Evolutionary conservation across 2,888 invertebrate genomes (phyloP).

Genomic region (Drosophila subquinaria): DNA sequence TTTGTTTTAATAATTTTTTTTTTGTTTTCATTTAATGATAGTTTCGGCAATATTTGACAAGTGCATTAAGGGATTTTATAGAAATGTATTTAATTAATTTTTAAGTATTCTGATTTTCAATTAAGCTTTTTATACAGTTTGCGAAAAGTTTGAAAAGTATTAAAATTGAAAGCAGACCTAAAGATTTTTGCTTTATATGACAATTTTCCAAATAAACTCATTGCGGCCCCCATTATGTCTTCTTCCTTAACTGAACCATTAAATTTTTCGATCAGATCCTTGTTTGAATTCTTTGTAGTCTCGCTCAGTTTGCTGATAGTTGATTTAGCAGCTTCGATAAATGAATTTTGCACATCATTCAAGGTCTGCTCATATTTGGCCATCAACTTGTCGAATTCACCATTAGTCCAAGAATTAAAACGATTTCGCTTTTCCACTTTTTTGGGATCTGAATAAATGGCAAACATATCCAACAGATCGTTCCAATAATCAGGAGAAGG

Average conservation of each 20-base stretch:
- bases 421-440: neutral
- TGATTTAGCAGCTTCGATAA: neutral
- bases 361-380: neutral
- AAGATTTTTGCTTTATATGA: neutral
- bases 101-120: neutral
- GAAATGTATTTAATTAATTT: too few relatives aligned
- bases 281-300: neutral
- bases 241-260: neutral
- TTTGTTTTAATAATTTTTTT: conserved; percentile 12
- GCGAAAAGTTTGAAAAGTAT: neutral
- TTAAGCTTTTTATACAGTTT: neutral
- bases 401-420: neutral
- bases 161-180: neutral
- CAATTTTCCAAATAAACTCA: neutral
- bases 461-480: neutral
- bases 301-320: neutral
- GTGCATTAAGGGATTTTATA: neutral
- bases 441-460: neutral
- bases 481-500: neutral
- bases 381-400: neutral
- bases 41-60: conserved; percentile 21
- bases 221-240: neutral
- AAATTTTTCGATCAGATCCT: neutral
- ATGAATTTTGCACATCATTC: neutral
- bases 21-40: neutral